Evolutionary conservation across 2,888 invertebrate species (phyloP), one percentile per base, ranked within the genome.

Genomic region (Volucella inanis): DNA sequence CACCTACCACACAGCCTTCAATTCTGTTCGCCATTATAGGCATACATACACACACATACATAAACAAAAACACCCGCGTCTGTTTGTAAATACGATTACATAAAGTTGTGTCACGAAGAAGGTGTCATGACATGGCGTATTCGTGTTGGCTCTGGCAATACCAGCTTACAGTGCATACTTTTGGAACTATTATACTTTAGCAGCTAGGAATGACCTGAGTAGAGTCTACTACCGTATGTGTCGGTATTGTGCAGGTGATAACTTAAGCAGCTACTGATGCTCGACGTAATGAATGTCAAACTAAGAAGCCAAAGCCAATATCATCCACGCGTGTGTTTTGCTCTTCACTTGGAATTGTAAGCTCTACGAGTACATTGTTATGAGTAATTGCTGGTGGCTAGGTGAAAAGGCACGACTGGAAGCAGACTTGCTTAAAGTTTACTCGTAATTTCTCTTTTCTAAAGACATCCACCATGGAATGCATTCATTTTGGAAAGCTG

Each of bases 281-380:
- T 54, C 70, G 70, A 70, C 55, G 77, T 77, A 70, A 77, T 70
- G 64, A 70, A 70, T 62, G 70, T 70, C 77, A 78, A 61, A 62
- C 55, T 3, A 62, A 77, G 62, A 70, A 43, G 68, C 52, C 31
- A 39, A 22, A 61, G 61, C 52, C 68, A 62, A 68, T 54, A 55
- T 49, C 62, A 70, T 41, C 55, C 65, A 65, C 65, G 43, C 18
- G 9, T 45, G 31, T 41, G 39, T 47, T 38, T 11, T 41, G 18
- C 45, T 9, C 41, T 45, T 49, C 57, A 70, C 68, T 77, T 70
- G 77, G 49, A 70, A 78, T 78, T 78, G 70, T 57, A 55, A 11
- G 41, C 57, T 76, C 55, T 65, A 31, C n/a, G n/a, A n/a, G n/a
- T n/a, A n/a, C 31, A 59, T 65, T 64, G 64, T 64, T 64, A 31